A percentile compares a stretch with the other conserved stretches of the same genome.
Conservation (phyloP, 2,113 vertebrate genomes). For the Petroica traversi region DNA sequence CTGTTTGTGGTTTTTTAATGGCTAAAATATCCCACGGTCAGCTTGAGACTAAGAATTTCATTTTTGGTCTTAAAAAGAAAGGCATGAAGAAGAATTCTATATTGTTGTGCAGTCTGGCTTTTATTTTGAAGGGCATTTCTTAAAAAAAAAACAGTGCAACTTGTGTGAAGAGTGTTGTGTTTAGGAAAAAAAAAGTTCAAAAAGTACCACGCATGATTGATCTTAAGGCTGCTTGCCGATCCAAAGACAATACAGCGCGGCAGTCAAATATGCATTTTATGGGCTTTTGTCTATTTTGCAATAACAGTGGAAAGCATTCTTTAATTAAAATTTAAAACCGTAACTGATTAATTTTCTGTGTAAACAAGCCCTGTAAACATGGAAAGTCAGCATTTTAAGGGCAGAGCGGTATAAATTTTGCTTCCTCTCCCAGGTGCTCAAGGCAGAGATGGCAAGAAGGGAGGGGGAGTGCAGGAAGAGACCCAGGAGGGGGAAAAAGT, state of each 20-base stretch:
- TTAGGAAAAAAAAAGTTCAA: conserved; percentile 70
- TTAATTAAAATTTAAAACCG: conserved; percentile 87
- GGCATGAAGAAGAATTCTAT: conserved; percentile 63
- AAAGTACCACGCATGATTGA: conserved; percentile 76
- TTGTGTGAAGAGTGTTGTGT: conserved; percentile 71
- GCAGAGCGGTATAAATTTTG: conserved; percentile 68
- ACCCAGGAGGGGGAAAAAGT: conserved; percentile 13
- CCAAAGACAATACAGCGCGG: conserved; percentile 76
- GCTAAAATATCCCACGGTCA: conserved; percentile 59
- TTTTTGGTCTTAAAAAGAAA: conserved; percentile 56
- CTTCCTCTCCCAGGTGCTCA: conserved; percentile 15
- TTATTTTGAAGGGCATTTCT: conserved; percentile 72
- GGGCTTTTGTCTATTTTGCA: conserved; percentile 81
- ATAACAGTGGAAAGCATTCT: conserved; percentile 80
- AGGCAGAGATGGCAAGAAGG: conserved; percentile 16
- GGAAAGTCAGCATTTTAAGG: conserved; percentile 78
- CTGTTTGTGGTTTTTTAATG: conserved; percentile 52
- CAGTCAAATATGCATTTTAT: conserved; percentile 82
- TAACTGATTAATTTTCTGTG: conserved; percentile 85
- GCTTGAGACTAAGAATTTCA: conserved; percentile 41
- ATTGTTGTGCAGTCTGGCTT: conserved; percentile 63
- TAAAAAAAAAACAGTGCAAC: conserved; percentile 37
- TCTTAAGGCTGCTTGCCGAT: conserved; percentile 63
- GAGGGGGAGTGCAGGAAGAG: conserved; percentile 40
- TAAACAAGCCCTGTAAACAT: conserved; percentile 79